Evolutionary conservation across 2,113 vertebrate species (phyloP).

Genomic region (Hippopotamus amphibius): DNA sequence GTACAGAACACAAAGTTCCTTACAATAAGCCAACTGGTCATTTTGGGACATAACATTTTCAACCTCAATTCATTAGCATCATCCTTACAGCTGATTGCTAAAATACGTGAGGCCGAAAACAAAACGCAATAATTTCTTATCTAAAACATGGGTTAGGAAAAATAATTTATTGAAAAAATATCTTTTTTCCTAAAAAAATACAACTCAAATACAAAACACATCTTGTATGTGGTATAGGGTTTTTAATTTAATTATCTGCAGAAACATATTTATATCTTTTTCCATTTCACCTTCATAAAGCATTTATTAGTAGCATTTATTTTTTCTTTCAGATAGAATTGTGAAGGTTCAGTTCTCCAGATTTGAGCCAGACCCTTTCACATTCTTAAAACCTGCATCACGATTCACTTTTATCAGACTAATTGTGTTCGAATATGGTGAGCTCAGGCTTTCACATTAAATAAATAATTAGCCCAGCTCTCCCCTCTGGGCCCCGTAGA

Average conservation of each 20-base stretch:
- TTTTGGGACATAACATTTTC: neutral
- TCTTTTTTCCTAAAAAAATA: constrained; percentile 8
- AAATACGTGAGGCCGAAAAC: neutral
- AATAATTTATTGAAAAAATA: neutral
- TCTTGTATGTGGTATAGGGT: neutral
- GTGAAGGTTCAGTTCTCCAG: neutral
- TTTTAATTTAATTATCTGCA: constrained; percentile 72
- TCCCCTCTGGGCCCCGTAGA: neutral
- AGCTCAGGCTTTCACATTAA: neutral
- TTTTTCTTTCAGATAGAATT: neutral
- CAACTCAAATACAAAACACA: constrained; percentile 33
- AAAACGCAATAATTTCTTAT: neutral
- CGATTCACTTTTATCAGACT: neutral
- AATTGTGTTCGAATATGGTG: constrained; percentile 10
- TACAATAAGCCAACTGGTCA: neutral
- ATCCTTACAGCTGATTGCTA: neutral
- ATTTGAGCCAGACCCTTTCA: neutral
- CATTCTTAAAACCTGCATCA: constrained; percentile 39
- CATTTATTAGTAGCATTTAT: neutral
- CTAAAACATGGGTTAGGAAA: constrained; percentile 18
- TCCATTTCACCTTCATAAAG: constrained; percentile 49
- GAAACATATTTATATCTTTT: neutral
- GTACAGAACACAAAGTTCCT: neutral
- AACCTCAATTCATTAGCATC: neutral
- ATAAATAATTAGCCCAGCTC: neutral